phyloP scores from a whole-genome alignment of 2,888 invertebrate species.

The Clivina fossor region DNA sequence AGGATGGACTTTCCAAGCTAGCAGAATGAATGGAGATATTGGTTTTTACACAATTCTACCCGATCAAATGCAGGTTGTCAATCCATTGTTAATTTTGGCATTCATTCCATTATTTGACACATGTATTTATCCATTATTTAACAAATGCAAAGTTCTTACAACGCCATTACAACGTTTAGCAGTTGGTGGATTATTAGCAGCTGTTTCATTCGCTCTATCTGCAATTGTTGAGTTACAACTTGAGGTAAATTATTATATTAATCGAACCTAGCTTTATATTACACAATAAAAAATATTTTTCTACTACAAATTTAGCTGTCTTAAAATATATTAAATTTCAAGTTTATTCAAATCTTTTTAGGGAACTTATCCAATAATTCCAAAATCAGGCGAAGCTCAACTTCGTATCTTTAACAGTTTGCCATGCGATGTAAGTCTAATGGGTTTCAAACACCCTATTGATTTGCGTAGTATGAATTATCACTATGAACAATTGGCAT shows the following conservation, averaged over 20 bases:
- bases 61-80: slow-evolving; percentile 94
- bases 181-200: slow-evolving; percentile 84
- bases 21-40: slow-evolving; percentile 80
- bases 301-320: neutral
- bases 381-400: slow-evolving; percentile 62
- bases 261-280: too few relatives aligned
- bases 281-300: neutral
- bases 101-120: slow-evolving; percentile 86
- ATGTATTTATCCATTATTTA: slow-evolving; percentile 76
- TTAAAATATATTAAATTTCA: slow-evolving; percentile 7
- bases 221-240: slow-evolving; percentile 79
- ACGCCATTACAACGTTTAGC: slow-evolving; percentile 87
- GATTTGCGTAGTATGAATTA: neutral
- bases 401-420: slow-evolving; percentile 71
- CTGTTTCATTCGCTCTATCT: slow-evolving; percentile 83
- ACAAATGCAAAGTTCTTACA: slow-evolving; percentile 65
- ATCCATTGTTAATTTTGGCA: slow-evolving; percentile 79
- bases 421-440: slow-evolving; percentile 55
- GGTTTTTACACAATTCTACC: slow-evolving; percentile 77
- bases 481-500: neutral
- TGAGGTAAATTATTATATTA: slow-evolving; percentile 58
- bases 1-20: slow-evolving; percentile 91
- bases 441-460: neutral
- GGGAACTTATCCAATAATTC: slow-evolving; percentile 56
- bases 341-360: slow-evolving; percentile 6